Evolutionary conservation across 2,797 vertebrate genomes (phyloP), one percentile per base, ranked within the genome.

Genomic region (Gouania willdenowi): DNA sequence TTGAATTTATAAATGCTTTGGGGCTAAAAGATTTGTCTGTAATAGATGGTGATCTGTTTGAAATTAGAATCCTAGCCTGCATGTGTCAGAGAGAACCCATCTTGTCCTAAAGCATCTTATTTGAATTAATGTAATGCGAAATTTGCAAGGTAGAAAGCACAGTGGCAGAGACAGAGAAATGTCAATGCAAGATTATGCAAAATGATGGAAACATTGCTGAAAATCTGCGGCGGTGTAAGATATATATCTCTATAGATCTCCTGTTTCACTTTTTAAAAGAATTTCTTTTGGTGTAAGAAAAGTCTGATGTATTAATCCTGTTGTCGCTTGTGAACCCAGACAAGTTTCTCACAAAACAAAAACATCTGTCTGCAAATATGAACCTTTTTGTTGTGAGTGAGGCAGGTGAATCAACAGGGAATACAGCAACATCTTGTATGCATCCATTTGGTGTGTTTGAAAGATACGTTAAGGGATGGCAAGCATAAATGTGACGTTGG

Each of bases 131-230:
- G 36, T 40, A 55, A 65, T 68, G 57, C 59, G 51, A 58, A 65
- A 57, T 65, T 38, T 55, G 24, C 31, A 24, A 54, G 72, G 56
- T 66, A 28, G 39, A 42, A 53, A 43, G 67, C 57, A 29, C 28
- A 7, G 38, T 60, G 49, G 41, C 33, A 24, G 21, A 21, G 26
- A 48, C 27, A 56, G 55, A 74, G 59, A 55, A 50, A 61, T 35
- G 55, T 73, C 73, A 60, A 35, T 14, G 23, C 22, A 35, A 59
- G 61, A 79, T 79, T 77, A 75, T 77, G 73, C 54, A 67, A 79
- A 79, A 53, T 22, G 47, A 36, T n/a, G n/a, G n/a, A n/a, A n/a
- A n/a, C n/a, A n/a, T n/a, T n/a, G n/a, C n/a, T n/a, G n/a, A n/a
- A n/a, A n/a, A n/a, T n/a, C n/a, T n/a, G n/a, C n/a, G n/a, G n/a